Evolutionary conservation across 2,888 invertebrate species (phyloP).

Genomic region (Apotomis capreana): DNA sequence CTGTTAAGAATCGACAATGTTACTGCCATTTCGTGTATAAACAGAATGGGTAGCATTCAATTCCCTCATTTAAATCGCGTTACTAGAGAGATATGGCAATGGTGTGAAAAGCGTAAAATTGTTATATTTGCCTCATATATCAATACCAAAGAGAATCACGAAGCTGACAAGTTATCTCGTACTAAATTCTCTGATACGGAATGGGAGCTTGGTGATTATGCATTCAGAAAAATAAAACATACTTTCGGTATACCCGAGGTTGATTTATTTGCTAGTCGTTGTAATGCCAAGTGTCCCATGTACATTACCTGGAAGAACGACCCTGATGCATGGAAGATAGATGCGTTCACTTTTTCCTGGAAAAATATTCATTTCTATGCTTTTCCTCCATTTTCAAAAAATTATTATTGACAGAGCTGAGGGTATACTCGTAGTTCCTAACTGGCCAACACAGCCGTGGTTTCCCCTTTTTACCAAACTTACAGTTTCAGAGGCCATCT

Average conservation of each 20-base stretch:
- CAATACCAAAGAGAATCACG: slow-evolving; percentile 25
- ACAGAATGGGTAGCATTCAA: slow-evolving; percentile 43
- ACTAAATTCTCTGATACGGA: slow-evolving; percentile 25
- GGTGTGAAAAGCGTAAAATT: slow-evolving; percentile 36
- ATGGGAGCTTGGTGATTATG: slow-evolving; percentile 18
- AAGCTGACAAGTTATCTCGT: slow-evolving; percentile 26
- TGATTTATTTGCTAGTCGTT: slow-evolving; percentile 31
- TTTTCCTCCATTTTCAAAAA: slow-evolving; percentile 45
- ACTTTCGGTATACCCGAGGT: slow-evolving; percentile 2
- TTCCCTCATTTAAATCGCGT: slow-evolving; percentile 35
- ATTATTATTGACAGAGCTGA: neutral
- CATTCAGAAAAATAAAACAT: neutral
- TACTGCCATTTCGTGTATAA: slow-evolving; percentile 41
- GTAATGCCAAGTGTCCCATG: slow-evolving; percentile 24
- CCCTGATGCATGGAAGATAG: slow-evolving; percentile 29
- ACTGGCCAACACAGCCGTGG: slow-evolving; percentile 9
- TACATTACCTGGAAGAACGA: slow-evolving; percentile 37
- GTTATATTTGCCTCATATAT: slow-evolving; percentile 38
- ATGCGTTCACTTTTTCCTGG: slow-evolving; percentile 39
- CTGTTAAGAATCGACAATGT: slow-evolving; percentile 34
- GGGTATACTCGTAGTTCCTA: neutral
- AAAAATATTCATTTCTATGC: slow-evolving; percentile 38
- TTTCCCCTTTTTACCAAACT: slow-evolving; percentile 41
- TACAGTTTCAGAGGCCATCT: slow-evolving; percentile 23
- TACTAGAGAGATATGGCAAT: slow-evolving; percentile 31